These are phyloP conservation scores for Benthosema pterotum DNA, from an alignment of 2,797 vertebrate species.

Conservation along the genomic window DNA sequence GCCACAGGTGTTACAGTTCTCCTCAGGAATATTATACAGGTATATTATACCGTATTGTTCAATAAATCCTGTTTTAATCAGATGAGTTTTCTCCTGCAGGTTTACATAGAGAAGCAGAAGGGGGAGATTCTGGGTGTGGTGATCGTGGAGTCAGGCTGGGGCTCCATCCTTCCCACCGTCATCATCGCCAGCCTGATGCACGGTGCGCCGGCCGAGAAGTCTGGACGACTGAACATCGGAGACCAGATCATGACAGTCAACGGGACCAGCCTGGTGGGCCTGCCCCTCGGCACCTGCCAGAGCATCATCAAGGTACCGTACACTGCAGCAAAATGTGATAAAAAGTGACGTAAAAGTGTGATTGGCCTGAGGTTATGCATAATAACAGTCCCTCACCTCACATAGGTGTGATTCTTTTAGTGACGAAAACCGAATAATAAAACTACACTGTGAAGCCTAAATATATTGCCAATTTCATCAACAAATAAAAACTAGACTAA, in stretches of 20 bases:
- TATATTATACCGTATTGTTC: no score
- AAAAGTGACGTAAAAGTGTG: no score
- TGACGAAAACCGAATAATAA: no score
- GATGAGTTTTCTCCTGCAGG: conserved; percentile 67
- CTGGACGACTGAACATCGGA: conserved; percentile 92
- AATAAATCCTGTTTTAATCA: no score
- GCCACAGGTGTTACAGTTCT: no score
- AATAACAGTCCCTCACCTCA: no score
- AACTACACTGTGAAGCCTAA: no score
- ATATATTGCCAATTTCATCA: no score
- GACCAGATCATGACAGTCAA: conserved; percentile 99
- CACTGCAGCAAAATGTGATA: background rate
- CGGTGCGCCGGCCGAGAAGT: conserved; percentile 92
- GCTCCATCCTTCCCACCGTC: conserved; percentile 96
- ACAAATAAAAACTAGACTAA: no score
- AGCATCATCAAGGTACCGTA: conserved; percentile 94
- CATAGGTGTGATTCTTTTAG: no score
- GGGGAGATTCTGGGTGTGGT: conserved; percentile 95
- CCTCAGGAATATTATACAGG: no score
- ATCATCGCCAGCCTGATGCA: conserved; percentile 99
- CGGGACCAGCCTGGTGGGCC: conserved; percentile 94
- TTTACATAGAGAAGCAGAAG: conserved; percentile 97
- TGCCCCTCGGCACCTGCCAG: conserved; percentile 95
- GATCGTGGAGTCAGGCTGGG: conserved; percentile 97
- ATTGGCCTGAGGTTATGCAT: no score